Percentiles rank a stretch among this genome's conserved stretches.
Evolutionary conservation across 2,888 invertebrate species (phyloP).

Genomic region (Euclidia mi): DNA sequence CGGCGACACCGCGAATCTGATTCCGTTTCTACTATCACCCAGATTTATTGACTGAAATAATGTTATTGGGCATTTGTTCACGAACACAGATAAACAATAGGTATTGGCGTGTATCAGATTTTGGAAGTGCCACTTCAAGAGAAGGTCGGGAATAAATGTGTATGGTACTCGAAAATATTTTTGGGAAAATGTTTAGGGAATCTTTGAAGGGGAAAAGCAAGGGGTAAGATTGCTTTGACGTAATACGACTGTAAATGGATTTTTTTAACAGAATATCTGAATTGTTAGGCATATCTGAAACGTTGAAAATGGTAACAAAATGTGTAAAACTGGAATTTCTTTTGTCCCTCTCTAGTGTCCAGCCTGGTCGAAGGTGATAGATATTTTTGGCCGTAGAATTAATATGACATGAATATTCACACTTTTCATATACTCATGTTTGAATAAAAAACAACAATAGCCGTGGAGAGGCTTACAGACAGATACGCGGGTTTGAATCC

Average conservation of each 20-base stretch:
- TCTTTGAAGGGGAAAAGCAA: conserved; percentile 2
- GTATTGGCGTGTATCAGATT: conserved; percentile 58
- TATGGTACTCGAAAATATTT: conserved; percentile 11
- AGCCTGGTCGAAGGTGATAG: no score
- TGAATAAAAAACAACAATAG: no score
- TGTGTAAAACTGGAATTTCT: no score
- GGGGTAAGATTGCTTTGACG: conserved; percentile 1
- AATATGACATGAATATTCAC: no score
- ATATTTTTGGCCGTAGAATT: no score
- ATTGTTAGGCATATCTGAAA: background rate
- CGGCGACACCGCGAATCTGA: conserved; percentile 88
- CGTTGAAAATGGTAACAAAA: no score
- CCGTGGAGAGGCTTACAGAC: no score
- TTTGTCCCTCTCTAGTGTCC: no score
- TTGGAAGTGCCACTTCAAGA: conserved; percentile 20
- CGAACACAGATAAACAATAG: conserved; percentile 54
- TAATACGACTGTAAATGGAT: background rate
- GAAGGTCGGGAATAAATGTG: conserved; percentile 5
- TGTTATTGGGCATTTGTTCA: conserved; percentile 54
- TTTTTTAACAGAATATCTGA: background rate
- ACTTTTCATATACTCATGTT: no score
- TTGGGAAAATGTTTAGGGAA: conserved; percentile 15
- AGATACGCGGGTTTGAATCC: no score
- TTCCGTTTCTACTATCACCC: conserved; percentile 81
- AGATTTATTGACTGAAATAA: conserved; percentile 83